Percentiles rank a stretch among this genome's conserved stretches.
These are phyloP conservation scores for Prolemur simus DNA, from an alignment of 2,113 vertebrate species.

Conservation along the genomic window DNA sequence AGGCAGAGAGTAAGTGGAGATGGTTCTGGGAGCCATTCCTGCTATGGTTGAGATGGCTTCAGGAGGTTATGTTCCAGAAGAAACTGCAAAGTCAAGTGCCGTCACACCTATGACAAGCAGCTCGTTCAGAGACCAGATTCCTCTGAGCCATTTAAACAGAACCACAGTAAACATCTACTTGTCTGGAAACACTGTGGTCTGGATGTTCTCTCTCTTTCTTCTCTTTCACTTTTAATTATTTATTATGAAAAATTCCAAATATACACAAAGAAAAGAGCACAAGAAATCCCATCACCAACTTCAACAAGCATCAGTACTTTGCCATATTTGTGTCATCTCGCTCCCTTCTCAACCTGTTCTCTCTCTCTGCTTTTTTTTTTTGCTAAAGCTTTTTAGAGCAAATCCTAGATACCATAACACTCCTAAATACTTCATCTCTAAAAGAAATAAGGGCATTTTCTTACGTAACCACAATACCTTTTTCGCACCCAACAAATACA, in stretches of 20 bases:
- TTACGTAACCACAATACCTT: not conserved
- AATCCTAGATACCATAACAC: not conserved
- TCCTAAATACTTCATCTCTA: not conserved
- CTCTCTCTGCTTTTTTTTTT: too few species aligned
- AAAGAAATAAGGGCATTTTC: not conserved
- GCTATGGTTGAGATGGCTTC: not conserved
- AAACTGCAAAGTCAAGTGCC: not conserved
- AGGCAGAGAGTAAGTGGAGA: not conserved
- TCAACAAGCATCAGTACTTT: not conserved
- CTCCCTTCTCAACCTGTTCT: not conserved
- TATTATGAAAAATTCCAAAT: constrained; percentile 39
- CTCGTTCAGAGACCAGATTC: not conserved
- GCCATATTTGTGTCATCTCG: not conserved
- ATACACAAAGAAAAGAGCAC: not conserved
- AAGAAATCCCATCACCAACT: not conserved
- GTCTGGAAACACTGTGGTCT: not conserved
- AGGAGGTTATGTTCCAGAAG: not conserved
- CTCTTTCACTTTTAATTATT: not conserved
- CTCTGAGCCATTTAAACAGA: not conserved
- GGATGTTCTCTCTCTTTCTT: not conserved
- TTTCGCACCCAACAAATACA: constrained; percentile 7
- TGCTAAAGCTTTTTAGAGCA: not conserved
- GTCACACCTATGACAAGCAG: not conserved
- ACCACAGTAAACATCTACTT: not conserved
- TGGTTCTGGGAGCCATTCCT: not conserved